phyloP scores from a whole-genome alignment of 2,797 vertebrate species.

The Falco biarmicus region DNA sequence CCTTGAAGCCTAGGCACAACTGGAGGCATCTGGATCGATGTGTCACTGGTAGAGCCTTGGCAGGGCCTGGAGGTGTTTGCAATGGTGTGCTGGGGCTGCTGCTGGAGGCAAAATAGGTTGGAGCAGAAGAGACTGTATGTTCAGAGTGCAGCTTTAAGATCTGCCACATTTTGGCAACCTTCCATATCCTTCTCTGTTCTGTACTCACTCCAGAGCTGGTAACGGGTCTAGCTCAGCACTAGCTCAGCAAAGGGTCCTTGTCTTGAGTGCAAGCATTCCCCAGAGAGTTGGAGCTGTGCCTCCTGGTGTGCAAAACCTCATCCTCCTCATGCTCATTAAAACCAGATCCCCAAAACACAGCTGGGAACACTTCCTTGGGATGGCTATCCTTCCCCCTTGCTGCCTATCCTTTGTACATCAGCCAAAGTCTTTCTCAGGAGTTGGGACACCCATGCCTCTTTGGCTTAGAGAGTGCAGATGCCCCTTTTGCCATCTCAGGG shows the following conservation, averaged over 20 bases:
- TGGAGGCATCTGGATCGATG: background rate
- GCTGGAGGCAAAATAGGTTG: background rate
- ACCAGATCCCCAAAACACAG: background rate
- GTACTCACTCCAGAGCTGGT: background rate
- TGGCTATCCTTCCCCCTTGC: background rate
- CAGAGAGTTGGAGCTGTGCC: background rate
- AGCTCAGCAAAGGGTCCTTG: background rate
- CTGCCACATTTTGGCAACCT: background rate
- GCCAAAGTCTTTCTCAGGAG: background rate
- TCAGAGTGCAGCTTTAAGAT: background rate
- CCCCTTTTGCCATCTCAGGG: background rate
- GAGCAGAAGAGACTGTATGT: background rate
- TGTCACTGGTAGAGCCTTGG: background rate
- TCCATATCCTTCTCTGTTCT: background rate
- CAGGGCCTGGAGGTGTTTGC: background rate
- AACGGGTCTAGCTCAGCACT: background rate
- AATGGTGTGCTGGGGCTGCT: background rate
- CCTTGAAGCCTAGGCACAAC: background rate
- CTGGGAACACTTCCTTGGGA: background rate
- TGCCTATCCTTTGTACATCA: background rate
- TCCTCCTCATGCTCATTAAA: background rate
- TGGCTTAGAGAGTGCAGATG: fast-evolving
- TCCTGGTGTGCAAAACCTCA: background rate
- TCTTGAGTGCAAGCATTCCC: fast-evolving
- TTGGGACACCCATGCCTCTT: fast-evolving